Percentiles rank a stretch among this genome's conserved stretches.
Evolutionary conservation across 2,797 vertebrate genomes (phyloP).

Genomic region (Sebastes dallii): DNA sequence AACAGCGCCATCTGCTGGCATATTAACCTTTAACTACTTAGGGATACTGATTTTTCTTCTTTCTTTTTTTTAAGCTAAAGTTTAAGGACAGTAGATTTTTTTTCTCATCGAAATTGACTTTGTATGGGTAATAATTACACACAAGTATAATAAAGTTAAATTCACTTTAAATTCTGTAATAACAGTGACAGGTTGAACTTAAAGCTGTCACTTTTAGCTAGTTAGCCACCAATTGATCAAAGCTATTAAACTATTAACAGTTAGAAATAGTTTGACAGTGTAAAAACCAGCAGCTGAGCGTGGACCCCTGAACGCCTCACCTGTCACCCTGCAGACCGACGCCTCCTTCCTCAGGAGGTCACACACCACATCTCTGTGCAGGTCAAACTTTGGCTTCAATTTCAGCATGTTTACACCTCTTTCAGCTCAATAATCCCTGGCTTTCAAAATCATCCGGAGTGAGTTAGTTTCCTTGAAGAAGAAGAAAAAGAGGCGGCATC

Average conservation of each 20-base stretch:
- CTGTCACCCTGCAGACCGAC: conserved; percentile 65
- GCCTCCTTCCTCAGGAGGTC: conserved; percentile 77
- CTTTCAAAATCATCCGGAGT: not conserved
- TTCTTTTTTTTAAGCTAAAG: not conserved
- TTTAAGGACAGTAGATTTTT: too few relatives aligned
- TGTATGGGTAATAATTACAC: not conserved
- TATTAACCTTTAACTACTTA: not conserved
- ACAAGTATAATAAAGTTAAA: not conserved
- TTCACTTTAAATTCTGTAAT: too few relatives aligned
- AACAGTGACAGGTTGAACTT: not conserved
- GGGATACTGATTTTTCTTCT: not conserved
- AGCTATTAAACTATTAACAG: not conserved
- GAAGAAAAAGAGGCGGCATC: conserved; percentile 17
- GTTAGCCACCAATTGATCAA: not conserved
- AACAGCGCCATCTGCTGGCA: conserved; percentile 51
- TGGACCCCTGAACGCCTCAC: conserved; percentile 71
- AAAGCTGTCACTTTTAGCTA: not conserved
- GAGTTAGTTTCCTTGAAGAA: not conserved
- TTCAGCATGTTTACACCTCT: conserved; percentile 68
- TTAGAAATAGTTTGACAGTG: rapidly evolving
- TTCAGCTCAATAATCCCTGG: not conserved
- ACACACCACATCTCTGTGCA: conserved; percentile 74
- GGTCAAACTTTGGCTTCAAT: conserved; percentile 70
- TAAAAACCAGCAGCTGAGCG: not conserved
- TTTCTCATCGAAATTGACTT: not conserved